These are phyloP conservation scores for Telmatochromis sp. DNA, from an alignment of 2,113 vertebrate genomes.

Conservation along the genomic window DNA sequence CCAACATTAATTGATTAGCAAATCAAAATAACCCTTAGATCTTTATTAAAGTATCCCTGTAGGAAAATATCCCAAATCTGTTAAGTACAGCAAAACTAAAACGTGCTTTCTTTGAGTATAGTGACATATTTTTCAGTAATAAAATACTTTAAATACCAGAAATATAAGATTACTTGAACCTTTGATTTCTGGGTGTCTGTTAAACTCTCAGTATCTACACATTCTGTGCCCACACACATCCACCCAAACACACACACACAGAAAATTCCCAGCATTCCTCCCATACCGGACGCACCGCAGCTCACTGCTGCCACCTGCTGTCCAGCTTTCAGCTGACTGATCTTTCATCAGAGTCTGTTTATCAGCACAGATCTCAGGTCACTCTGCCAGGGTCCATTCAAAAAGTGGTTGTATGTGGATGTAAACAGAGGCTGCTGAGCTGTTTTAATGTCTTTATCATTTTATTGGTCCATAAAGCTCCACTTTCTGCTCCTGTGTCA, in stretches of 20 bases:
- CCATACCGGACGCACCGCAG: neutral
- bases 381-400: neutral
- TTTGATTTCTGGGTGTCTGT: neutral
- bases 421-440: neutral
- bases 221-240: neutral
- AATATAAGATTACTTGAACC: neutral
- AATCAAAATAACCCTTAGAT: neutral
- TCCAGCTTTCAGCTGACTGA: neutral
- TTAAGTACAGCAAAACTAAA: neutral
- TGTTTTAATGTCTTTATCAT: neutral
- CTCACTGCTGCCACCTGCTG: constrained; percentile 10
- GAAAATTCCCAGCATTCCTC: constrained; percentile 11
- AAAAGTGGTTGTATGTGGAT: neutral
- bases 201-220: neutral
- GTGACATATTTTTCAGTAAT: neutral
- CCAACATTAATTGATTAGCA: neutral
- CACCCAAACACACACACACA: neutral
- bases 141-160: neutral
- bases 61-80: neutral
- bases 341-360: neutral
- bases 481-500: neutral
- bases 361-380: neutral
- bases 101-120: neutral
- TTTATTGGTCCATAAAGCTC: neutral
- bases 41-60: neutral